These are phyloP conservation scores for Trachelus troglodyta DNA, from an alignment of 2,888 invertebrate genomes.

Conservation along the genomic window DNA sequence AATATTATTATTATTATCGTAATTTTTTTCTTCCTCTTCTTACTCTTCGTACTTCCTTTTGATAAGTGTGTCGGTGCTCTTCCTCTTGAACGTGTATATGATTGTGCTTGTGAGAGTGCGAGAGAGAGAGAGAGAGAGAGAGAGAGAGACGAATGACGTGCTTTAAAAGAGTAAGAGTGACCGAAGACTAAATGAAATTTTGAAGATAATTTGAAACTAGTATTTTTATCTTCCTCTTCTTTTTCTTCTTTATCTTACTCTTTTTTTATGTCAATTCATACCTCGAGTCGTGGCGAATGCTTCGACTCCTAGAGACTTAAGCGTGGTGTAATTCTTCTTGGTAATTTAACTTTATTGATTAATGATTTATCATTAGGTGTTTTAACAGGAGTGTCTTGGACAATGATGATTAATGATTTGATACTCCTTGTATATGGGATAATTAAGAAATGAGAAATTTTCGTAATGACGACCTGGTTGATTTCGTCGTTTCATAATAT, in stretches of 20 bases:
- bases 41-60: not conserved
- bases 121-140: too few relatives aligned
- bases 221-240: constrained; percentile 18
- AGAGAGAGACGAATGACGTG: not conserved
- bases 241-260: constrained; percentile 11
- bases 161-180: not conserved
- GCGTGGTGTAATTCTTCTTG: not conserved
- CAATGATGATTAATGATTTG: not conserved
- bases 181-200: constrained; percentile 5
- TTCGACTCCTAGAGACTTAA: not conserved
- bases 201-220: constrained; percentile 15
- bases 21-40: not conserved
- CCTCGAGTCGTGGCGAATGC: not conserved
- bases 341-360: not conserved
- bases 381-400: not conserved
- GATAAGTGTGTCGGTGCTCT: not conserved
- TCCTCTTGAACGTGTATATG: not conserved
- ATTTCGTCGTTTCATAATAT: not conserved
- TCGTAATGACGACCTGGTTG: not conserved
- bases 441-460: not conserved
- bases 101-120: not conserved
- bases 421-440: not conserved
- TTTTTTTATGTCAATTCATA: not conserved
- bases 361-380: not conserved
- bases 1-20: not conserved